Percentiles rank a stretch among this genome's conserved stretches.
Conservation (phyloP, 1,140 invertebrate genomes). For the Drosophila arawakana region DNA sequence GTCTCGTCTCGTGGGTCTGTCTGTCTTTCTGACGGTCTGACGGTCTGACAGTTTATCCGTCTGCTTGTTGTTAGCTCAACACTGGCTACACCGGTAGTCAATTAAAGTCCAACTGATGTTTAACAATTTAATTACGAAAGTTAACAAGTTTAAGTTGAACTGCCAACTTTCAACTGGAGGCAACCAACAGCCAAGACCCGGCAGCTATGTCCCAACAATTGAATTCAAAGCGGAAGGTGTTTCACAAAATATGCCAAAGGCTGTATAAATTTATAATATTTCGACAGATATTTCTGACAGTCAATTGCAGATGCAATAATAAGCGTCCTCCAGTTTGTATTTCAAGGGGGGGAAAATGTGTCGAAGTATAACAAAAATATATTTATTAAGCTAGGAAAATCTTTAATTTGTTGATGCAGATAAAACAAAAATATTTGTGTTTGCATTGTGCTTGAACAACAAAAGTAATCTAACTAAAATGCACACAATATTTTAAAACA, state of each 20-base stretch:
- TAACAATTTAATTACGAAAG: constrained; percentile 82
- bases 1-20: not conserved
- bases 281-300: constrained; percentile 8
- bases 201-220: constrained; percentile 27
- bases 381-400: not conserved
- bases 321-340: constrained; percentile 3
- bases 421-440: not conserved
- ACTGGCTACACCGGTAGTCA: constrained; percentile 60
- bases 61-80: constrained; percentile 9
- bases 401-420: not conserved
- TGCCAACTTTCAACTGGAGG: constrained; percentile 27
- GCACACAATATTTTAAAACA: not conserved
- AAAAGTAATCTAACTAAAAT: not conserved
- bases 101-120: constrained; percentile 81
- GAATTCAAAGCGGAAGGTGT: constrained; percentile 38
- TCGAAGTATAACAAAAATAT: not conserved
- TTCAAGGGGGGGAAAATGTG: not conserved
- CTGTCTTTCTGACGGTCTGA: not conserved
- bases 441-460: not conserved
- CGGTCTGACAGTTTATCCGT: not conserved
- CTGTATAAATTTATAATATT: constrained; percentile 26
- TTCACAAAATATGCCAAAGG: constrained; percentile 38
- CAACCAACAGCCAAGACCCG: constrained; percentile 9
- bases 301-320: not conserved
- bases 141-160: constrained; percentile 77